phyloP scores from a whole-genome alignment of 2,113 vertebrate species.

The Ceyx cyanopectus region DNA sequence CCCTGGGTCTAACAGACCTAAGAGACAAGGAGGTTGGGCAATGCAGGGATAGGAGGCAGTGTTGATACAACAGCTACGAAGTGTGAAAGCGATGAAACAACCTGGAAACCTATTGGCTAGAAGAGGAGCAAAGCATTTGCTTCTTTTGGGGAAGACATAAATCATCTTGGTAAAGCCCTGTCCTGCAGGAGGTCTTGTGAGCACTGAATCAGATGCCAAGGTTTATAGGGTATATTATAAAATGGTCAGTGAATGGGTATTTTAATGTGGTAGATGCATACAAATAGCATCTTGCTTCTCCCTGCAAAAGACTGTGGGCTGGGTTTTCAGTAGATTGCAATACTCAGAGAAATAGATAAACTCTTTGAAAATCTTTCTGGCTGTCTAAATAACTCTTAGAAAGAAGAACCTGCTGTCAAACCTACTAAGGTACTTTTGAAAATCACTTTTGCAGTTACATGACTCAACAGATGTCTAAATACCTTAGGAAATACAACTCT shows the following conservation, averaged over 20 bases:
- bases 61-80: not conserved
- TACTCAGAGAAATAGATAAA: slow-evolving; percentile 6
- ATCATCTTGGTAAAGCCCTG: not conserved
- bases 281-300: not conserved
- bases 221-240: not conserved
- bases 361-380: not conserved
- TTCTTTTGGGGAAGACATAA: not conserved
- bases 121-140: not conserved
- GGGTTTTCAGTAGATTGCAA: not conserved
- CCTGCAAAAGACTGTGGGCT: not conserved
- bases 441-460: slow-evolving; percentile 44
- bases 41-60: not conserved
- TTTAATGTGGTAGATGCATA: not conserved
- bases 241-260: not conserved
- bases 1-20: not conserved
- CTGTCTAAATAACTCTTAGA: slow-evolving; percentile 58
- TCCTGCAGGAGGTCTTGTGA: not conserved
- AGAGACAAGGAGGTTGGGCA: not conserved
- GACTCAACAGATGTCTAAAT: slow-evolving; percentile 62
- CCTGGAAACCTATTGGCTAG: not conserved
- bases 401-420: slow-evolving; percentile 51
- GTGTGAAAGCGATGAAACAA: not conserved
- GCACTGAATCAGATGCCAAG: not conserved
- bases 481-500: slow-evolving; percentile 32
- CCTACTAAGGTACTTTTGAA: slow-evolving; percentile 14